Conservation (phyloP, 2,797 vertebrate genomes). For the Acanthis flammea region DNA sequence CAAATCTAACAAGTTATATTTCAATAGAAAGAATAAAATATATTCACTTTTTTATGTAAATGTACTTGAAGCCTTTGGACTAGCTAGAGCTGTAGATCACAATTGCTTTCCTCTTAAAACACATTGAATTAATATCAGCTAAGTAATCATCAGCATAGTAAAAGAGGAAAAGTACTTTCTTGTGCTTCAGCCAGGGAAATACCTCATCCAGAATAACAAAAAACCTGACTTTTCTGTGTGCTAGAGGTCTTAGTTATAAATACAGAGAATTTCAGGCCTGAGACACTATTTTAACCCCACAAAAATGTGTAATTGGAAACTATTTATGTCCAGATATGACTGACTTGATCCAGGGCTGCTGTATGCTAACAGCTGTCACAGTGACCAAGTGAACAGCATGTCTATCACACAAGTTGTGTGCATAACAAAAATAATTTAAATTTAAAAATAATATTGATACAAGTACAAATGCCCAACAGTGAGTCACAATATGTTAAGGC, state of each 20-base stretch:
- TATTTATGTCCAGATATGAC: not conserved
- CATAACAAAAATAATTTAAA: not conserved
- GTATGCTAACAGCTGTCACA: not conserved
- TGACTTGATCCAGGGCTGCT: not conserved
- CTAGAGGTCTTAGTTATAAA: not conserved
- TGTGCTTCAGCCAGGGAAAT: not conserved
- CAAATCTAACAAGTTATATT: not conserved
- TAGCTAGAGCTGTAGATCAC: not conserved
- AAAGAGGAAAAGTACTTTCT: not conserved
- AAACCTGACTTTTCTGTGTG: not conserved
- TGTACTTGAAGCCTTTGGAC: not conserved
- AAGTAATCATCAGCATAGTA: not conserved
- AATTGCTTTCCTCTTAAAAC: not conserved
- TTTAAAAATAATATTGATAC: not conserved
- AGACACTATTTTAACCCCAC: not conserved
- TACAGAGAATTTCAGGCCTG: not conserved
- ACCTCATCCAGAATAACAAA: not conserved
- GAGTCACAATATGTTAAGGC: not conserved
- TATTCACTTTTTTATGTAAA: not conserved
- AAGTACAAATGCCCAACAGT: not conserved
- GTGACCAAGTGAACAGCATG: not conserved
- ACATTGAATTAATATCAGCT: not conserved
- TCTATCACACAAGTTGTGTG: not conserved
- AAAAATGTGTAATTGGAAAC: not conserved
- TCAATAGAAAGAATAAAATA: not conserved